Evolutionary conservation across 2,797 vertebrate species (phyloP).

Genomic region (Clarias laeviceps): DNA sequence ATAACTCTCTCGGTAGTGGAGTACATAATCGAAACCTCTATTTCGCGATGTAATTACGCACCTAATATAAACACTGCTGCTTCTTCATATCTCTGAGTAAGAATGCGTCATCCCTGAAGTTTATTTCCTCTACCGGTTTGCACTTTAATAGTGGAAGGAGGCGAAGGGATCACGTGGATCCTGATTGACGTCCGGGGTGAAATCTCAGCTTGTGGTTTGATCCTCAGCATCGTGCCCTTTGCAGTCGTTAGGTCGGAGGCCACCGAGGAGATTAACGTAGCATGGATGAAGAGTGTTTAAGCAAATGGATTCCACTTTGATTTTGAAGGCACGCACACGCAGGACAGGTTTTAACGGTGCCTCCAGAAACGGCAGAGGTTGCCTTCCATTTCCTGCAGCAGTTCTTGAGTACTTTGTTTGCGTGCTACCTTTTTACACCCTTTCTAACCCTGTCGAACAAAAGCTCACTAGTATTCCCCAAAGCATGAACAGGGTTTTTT

Average conservation of each 20-base stretch:
- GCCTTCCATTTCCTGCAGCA: background rate
- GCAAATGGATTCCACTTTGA: slow-evolving; percentile 61
- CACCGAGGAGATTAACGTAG: slow-evolving; percentile 64
- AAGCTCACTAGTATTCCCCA: slow-evolving; percentile 18
- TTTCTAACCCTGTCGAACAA: slow-evolving; percentile 8
- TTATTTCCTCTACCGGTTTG: slow-evolving; percentile 16
- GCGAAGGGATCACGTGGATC: slow-evolving; percentile 34
- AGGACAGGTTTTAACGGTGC: slow-evolving; percentile 33
- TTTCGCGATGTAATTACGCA: slow-evolving; percentile 20
- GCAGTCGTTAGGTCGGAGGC: slow-evolving; percentile 74
- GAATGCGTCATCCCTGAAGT: background rate
- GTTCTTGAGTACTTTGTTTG: background rate
- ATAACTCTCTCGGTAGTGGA: slow-evolving; percentile 24
- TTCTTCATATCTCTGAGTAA: slow-evolving; percentile 14
- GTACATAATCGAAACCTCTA: slow-evolving; percentile 16
- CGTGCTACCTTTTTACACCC: background rate
- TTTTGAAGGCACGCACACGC: slow-evolving; percentile 47
- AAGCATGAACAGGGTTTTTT: slow-evolving; percentile 15
- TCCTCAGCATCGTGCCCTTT: slow-evolving; percentile 67
- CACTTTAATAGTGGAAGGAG: slow-evolving; percentile 5
- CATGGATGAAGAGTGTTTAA: slow-evolving; percentile 57
- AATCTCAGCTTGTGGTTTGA: slow-evolving; percentile 73
- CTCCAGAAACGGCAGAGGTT: slow-evolving; percentile 35
- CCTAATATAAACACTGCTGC: background rate
- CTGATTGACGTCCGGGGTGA: slow-evolving; percentile 73